Base-by-base conservation (phyloP, 2,797 vertebrate species). In the Melanotaenia pygmaea region DNA sequence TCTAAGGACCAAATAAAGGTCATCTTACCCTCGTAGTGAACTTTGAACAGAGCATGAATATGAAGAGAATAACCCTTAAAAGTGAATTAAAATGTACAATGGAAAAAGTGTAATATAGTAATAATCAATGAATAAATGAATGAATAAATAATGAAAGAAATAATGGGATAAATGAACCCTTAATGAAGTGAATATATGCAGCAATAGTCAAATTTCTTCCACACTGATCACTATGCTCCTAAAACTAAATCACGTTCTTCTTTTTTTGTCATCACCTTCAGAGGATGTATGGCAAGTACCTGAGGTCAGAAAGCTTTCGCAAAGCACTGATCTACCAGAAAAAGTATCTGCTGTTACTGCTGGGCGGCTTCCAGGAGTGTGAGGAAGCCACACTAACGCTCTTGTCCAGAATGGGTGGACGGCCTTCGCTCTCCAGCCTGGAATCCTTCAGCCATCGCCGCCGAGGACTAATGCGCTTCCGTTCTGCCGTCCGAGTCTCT, bases 321-420 rank as follows among this genome's bases (percentile, higher is more conserved):
- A 99, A 99, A 88, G 97, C 98, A 9, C 96, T 99, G 43, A 94
- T 99, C 84, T 99, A 99, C 88, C 98, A 99, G 94, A 99, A 99
- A 83, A 98, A 98, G 77, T 99, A 99, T 22, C 93, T 99, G 86
- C 94, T 99, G 91, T 93, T 99, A 69, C 91, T 99, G 72, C 91
- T 99, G 18, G 97, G 97, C 0, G 97, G 97, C 0, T 99, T 99
- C 92, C 97, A 98, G 89, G 97, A 99, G 83, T 99, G 97, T 58
- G 98, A 99, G 88, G 97, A 98, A 43, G 97, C 96, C 79, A 98
- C 97, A 0, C 89, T 99, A 56, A 91, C 94, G 1, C 94, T 99
- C n/a, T 96, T 99, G 35, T 94, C 95, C 72, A 93, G 95, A 64
- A 99, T 99, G 96, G 97, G 96, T 0, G 95, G 96, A 0, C 95